Base-by-base conservation (phyloP, 2,113 vertebrate species). In the Phocoena sinus region DNA sequence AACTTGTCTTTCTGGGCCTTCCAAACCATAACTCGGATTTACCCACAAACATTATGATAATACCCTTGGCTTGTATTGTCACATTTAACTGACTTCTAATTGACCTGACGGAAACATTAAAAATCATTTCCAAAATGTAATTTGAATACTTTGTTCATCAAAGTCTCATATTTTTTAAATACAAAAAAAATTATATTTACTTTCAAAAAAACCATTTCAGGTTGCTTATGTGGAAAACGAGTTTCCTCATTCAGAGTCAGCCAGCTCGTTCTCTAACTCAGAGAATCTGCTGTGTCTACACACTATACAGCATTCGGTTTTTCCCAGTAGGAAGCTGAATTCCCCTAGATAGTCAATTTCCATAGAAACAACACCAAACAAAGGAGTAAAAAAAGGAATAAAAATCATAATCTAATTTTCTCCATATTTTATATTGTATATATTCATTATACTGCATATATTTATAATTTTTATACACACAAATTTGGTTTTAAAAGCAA, bases 51-150 rank as follows among this genome's bases (percentile, higher is more conserved):
- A 82, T 82, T 67, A 67, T 11, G 38, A 73, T 26, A 85, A 89
- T 47, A 71, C 44, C 50, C 9, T 83, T 79, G 53, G 1, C 36
- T 94, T 83, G 14, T 33, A 58, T 36, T 79, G 21, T n/a, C 50
- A 92, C 14, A 73, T 47, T 85, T 79, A 96, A 95, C 33, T 89
- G 28, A 94, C 15, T 95, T 90, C 11, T 74, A 90, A 84, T 26
- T 84, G 53, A 62, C 23, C 8, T 92, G n/a, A 85, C 85, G 87
- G 87, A 36, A 91, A 79, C 15, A 89, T 20, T 6, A 20, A 81
- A 91, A 82, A 76, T 80, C 26, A 71, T n/a, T 76, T 91, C 8
- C 50, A 95, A 56, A 28, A 68, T 67, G 9, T 58, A 77, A 89
- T 31, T 79, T 91, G 38, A 93, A 89, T 86, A 63, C 8, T 36